Evolutionary conservation across 2,797 vertebrate species (phyloP).

Genomic region (Mus caroli): DNA sequence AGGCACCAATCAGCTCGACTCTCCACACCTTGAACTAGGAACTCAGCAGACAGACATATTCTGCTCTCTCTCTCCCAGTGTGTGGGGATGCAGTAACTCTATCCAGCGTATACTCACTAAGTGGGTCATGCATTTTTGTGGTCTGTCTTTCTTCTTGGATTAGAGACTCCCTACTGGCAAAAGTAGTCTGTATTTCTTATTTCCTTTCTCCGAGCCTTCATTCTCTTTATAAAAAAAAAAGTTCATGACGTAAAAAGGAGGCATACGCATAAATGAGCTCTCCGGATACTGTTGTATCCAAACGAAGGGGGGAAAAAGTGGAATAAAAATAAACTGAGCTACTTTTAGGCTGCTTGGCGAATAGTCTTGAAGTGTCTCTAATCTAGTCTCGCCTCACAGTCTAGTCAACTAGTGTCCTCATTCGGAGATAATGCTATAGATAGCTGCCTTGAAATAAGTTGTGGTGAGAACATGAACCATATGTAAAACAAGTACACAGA

Average conservation of each 20-base stretch:
- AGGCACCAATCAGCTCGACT: neutral
- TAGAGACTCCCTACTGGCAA: neutral
- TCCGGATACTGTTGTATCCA: neutral
- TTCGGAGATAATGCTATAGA: neutral
- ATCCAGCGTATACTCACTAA: neutral
- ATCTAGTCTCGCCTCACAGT: neutral
- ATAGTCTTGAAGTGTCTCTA: neutral
- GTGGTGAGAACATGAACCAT: neutral
- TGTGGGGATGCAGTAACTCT: neutral
- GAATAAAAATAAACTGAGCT: slow-evolving; percentile 33
- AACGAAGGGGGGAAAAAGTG: neutral
- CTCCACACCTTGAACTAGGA: neutral
- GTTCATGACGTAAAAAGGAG: neutral
- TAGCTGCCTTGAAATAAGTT: neutral
- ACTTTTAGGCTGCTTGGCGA: neutral
- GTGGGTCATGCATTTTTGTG: neutral
- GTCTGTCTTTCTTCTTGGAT: neutral
- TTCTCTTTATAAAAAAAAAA: neutral
- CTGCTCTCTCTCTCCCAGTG: neutral
- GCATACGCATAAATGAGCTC: neutral
- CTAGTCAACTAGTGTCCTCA: neutral
- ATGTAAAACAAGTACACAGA: slow-evolving; percentile 7
- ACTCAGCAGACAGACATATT: neutral
- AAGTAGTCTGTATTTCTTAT: neutral
- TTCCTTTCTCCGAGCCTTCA: neutral